These are phyloP conservation scores for Pentalonia nigronervosa DNA, from an alignment of 1,140 invertebrate genomes.

Conservation along the genomic window DNA sequence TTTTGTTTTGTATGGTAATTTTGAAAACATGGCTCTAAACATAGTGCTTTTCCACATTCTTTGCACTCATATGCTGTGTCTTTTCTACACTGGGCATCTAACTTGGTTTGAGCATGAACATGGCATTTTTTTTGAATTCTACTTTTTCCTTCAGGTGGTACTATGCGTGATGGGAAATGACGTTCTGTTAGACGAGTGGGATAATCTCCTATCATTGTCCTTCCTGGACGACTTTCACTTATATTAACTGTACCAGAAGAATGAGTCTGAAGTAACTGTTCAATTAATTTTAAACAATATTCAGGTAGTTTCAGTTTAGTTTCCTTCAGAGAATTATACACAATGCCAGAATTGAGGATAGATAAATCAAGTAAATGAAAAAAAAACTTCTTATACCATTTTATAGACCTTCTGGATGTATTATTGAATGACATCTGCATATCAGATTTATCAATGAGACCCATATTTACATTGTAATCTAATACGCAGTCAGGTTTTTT, in stretches of 20 bases:
- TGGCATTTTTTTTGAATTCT: background rate
- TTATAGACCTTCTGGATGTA: background rate
- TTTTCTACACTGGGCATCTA: too few relatives aligned
- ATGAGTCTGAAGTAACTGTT: background rate
- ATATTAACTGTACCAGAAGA: background rate
- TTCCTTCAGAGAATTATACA: background rate
- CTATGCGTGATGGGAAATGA: background rate
- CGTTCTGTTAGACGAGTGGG: background rate
- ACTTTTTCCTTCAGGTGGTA: background rate
- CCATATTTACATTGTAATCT: too few relatives aligned
- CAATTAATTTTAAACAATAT: conserved; percentile 23
- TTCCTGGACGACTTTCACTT: background rate
- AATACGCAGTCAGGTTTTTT: too few relatives aligned
- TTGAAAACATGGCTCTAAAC: background rate
- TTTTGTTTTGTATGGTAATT: background rate
- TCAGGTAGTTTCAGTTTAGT: background rate
- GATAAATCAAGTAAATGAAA: conserved; percentile 16
- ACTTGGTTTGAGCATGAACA: conserved; percentile 68
- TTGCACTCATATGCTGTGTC: too few relatives aligned
- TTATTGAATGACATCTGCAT: conserved; percentile 17
- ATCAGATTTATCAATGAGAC: conserved; percentile 10
- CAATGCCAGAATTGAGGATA: background rate
- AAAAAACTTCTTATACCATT: conserved; percentile 22
- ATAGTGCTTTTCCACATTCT: background rate
- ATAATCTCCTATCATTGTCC: background rate